These are phyloP conservation scores for Microcebus tavaratra DNA, from an alignment of 2,113 vertebrate genomes.

Conservation along the genomic window DNA sequence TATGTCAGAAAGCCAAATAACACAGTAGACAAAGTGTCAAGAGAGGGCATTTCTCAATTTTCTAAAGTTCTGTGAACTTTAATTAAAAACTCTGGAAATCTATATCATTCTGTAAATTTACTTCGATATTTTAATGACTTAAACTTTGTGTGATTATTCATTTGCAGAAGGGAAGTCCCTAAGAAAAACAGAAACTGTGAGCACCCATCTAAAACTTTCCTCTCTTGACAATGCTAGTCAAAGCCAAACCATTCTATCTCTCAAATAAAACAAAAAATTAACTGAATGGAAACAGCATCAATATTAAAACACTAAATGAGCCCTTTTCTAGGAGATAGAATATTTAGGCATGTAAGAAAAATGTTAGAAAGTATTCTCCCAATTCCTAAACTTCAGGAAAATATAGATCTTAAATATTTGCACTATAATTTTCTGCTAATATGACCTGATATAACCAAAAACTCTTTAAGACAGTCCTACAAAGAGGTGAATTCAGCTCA, in stretches of 20 bases:
- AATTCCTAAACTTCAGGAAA: neutral
- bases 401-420: neutral
- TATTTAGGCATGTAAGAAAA: neutral
- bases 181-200: neutral
- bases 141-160: slow-evolving; percentile 6
- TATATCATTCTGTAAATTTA: slow-evolving; percentile 27
- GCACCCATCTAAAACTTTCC: slow-evolving; percentile 8
- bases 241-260: neutral
- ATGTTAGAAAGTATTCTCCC: neutral
- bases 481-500: neutral
- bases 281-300: neutral
- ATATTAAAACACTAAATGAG: neutral
- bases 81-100: slow-evolving; percentile 68
- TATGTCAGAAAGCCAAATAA: slow-evolving; percentile 56
- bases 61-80: slow-evolving; percentile 59
- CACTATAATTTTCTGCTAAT: neutral
- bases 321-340: neutral
- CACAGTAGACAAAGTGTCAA: slow-evolving; percentile 23
- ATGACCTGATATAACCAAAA: neutral
- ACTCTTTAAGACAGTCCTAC: neutral
- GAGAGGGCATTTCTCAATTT: slow-evolving; percentile 65
- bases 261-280: neutral
- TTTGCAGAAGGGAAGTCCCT: neutral
- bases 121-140: slow-evolving; percentile 58
- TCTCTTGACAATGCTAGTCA: neutral